Percentiles rank a stretch among this genome's conserved stretches.
Conservation (phyloP, 1,140 invertebrate genomes). For the Coelopa frigida region DNA sequence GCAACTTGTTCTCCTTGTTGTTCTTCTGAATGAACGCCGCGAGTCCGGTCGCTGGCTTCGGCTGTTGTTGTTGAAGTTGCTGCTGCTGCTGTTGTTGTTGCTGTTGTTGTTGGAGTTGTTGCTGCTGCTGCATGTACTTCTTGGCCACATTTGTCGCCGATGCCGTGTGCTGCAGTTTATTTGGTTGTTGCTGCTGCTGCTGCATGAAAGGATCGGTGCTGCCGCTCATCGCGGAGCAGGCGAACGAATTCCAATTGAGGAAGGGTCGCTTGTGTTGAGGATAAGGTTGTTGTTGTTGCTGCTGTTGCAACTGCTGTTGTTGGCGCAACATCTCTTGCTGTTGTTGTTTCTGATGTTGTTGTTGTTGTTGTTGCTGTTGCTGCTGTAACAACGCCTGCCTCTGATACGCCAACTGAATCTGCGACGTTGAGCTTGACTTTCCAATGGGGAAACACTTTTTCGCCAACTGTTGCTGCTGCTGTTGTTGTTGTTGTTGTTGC, state of each 20-base stretch:
- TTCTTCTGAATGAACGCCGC: constrained; percentile 29
- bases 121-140: constrained; percentile 10
- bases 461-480: constrained; percentile 19
- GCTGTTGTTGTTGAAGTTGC: constrained; percentile 20
- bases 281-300: constrained; percentile 22
- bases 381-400: constrained; percentile 20
- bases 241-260: constrained; percentile 37
- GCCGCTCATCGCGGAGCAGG: constrained; percentile 33
- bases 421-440: constrained; percentile 39
- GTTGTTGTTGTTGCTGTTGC: constrained; percentile 26
- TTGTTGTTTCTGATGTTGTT: constrained; percentile 14
- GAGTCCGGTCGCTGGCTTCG: constrained; percentile 17
- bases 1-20: constrained; percentile 36
- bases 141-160: constrained; percentile 29
- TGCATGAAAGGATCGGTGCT: constrained; percentile 35
- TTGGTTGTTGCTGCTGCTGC: constrained; percentile 22
- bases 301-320: constrained; percentile 26
- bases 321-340: constrained; percentile 21
- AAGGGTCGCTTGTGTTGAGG: constrained; percentile 37
- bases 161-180: constrained; percentile 34
- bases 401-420: constrained; percentile 32
- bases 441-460: constrained; percentile 26
- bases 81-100: too few relatives aligned
- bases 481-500: constrained; percentile 15
- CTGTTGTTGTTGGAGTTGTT: too few relatives aligned